These are phyloP conservation scores for Labeo rohita DNA, from an alignment of 2,113 vertebrate species.

Conservation along the genomic window DNA sequence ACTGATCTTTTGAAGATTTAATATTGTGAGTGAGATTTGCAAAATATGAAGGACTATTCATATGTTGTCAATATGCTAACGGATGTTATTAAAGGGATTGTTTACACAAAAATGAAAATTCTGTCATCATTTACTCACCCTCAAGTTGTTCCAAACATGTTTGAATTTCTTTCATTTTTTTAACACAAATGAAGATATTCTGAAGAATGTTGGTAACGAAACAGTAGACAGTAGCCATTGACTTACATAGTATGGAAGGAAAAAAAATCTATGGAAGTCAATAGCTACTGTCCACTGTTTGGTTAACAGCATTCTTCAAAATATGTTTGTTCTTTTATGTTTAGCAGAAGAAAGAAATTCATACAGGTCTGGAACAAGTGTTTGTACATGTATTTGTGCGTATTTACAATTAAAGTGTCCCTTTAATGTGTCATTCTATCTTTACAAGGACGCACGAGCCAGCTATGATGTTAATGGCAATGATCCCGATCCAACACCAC, in stretches of 20 bases:
- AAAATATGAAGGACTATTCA: conserved; percentile 46
- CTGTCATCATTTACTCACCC: not conserved
- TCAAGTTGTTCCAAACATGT: not conserved
- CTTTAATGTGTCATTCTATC: conserved; percentile 42
- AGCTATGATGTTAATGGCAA: conserved; percentile 93
- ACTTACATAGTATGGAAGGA: too few species aligned
- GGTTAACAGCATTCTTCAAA: too few species aligned
- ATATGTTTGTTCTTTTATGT: not conserved
- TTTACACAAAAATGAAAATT: too few species aligned
- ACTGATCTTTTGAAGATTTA: too few species aligned
- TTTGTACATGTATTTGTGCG: too few species aligned
- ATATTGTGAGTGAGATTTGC: not conserved
- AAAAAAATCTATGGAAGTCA: too few species aligned
- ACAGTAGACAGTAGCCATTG: not conserved
- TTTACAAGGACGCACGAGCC: conserved; percentile 87
- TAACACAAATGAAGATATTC: not conserved
- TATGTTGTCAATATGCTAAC: conserved; percentile 60
- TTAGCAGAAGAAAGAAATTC: not conserved
- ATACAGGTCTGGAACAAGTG: not conserved
- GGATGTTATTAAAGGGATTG: not conserved
- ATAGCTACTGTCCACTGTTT: not conserved
- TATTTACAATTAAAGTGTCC: too few species aligned
- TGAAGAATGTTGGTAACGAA: not conserved
- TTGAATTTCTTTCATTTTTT: not conserved
- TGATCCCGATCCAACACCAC: conserved; percentile 88